Percentiles rank a stretch among this genome's conserved stretches.
phyloP scores from a whole-genome alignment of 2,797 vertebrate species.

The Masticophis lateralis region DNA sequence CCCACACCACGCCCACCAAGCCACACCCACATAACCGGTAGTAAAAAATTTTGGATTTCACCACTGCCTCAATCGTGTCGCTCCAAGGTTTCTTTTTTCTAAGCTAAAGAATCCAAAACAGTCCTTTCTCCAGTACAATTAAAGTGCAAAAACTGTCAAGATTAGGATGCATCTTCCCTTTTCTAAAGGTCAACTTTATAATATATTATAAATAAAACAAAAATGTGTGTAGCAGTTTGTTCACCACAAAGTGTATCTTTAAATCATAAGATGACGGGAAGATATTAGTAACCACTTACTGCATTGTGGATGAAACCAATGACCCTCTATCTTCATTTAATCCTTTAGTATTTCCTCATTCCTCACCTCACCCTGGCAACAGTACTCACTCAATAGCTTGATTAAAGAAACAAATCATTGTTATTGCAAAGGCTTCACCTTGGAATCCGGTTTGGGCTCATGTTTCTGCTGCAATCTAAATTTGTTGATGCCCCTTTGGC shows the following conservation, averaged over 20 bases:
- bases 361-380: constrained; percentile 2
- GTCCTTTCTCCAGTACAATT: neutral
- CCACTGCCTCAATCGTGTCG: neutral
- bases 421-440: constrained; percentile 8
- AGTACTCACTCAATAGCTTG: constrained; percentile 30
- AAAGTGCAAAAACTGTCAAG: neutral
- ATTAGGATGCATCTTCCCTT: neutral
- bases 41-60: too few species aligned
- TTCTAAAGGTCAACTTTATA: neutral
- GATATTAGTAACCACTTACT: neutral
- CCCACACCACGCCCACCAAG: too few species aligned
- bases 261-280: neutral
- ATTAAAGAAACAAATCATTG: constrained; percentile 21
- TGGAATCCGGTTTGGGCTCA: constrained; percentile 35
- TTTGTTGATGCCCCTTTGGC: constrained; percentile 13
- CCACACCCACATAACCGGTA: too few species aligned
- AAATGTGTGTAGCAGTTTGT: neutral
- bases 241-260: neutral
- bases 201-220: neutral
- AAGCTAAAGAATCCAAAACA: neutral
- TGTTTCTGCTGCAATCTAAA: constrained; percentile 17
- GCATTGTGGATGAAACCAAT: neutral
- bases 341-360: constrained; percentile 41
- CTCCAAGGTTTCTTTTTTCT: neutral
- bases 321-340: neutral